Evolutionary conservation across 2,888 invertebrate genomes (phyloP).

Genomic region (Tineola bisselliella): DNA sequence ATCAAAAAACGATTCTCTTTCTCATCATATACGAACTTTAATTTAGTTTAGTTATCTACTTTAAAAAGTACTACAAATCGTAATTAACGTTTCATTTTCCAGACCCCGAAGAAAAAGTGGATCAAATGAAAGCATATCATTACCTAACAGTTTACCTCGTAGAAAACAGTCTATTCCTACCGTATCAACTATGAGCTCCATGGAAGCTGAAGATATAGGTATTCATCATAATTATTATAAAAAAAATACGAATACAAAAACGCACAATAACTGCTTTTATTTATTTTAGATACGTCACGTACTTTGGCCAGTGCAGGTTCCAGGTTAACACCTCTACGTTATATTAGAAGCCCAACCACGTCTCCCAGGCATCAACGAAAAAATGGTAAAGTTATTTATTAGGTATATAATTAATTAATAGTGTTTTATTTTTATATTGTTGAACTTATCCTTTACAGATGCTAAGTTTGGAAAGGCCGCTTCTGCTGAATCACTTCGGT

Average conservation of each 20-base stretch:
- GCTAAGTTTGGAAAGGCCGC: slow-evolving; percentile 76
- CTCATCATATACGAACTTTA: no score
- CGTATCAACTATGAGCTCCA: slow-evolving; percentile 52
- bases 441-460: slow-evolving; percentile 29
- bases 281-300: slow-evolving; percentile 41
- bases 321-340: slow-evolving; percentile 56
- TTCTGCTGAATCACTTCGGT: slow-evolving; percentile 86
- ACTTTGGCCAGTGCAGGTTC: slow-evolving; percentile 59
- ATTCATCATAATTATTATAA: no score
- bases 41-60: no score
- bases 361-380: slow-evolving; percentile 64
- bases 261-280: background rate
- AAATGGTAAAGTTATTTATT: slow-evolving; percentile 21
- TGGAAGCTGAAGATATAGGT: slow-evolving; percentile 58
- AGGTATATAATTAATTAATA: background rate
- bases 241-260: background rate
- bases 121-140: slow-evolving; percentile 71
- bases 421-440: slow-evolving; percentile 17
- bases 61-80: background rate
- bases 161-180: slow-evolving; percentile 68
- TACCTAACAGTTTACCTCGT: slow-evolving; percentile 71
- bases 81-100: slow-evolving; percentile 19
- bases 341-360: slow-evolving; percentile 53
- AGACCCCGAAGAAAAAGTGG: slow-evolving; percentile 60
- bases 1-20: no score